Percentiles rank a stretch among this genome's conserved stretches.
These are phyloP conservation scores for Physeter macrocephalus DNA, from an alignment of 2,113 vertebrate species.

Conservation along the genomic window DNA sequence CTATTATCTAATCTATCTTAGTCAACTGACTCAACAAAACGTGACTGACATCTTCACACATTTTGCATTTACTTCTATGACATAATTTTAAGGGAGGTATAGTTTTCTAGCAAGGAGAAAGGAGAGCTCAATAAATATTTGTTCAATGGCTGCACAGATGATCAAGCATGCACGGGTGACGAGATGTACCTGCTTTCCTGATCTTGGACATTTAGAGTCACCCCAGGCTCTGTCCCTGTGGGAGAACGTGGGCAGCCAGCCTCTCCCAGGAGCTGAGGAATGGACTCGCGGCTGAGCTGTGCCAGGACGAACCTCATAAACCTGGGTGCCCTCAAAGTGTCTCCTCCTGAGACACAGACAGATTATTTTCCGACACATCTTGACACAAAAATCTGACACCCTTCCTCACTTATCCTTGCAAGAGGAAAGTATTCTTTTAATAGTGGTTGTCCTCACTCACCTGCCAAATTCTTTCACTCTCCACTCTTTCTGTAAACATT, in stretches of 20 bases:
- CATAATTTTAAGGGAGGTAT: not conserved
- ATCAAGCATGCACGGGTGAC: accelerated
- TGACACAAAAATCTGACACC: not conserved
- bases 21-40: not conserved
- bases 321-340: not conserved
- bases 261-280: accelerated
- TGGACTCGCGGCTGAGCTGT: accelerated
- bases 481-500: not conserved
- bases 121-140: not conserved
- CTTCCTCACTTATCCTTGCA: not conserved
- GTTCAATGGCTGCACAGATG: no score
- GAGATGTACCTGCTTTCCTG: accelerated
- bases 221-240: not conserved
- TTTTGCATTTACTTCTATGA: not conserved
- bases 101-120: not conserved
- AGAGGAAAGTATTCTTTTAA: not conserved
- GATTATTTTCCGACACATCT: not conserved
- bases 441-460: accelerated
- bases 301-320: accelerated
- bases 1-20: not conserved
- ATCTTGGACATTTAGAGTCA: not conserved
- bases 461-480: not conserved
- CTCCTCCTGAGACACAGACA: accelerated
- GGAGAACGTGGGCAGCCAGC: no score
- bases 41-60: no score